Evolutionary conservation across 2,888 invertebrate genomes (phyloP), one percentile per base, ranked within the genome.

Genomic region (Phengaris alcon): DNA sequence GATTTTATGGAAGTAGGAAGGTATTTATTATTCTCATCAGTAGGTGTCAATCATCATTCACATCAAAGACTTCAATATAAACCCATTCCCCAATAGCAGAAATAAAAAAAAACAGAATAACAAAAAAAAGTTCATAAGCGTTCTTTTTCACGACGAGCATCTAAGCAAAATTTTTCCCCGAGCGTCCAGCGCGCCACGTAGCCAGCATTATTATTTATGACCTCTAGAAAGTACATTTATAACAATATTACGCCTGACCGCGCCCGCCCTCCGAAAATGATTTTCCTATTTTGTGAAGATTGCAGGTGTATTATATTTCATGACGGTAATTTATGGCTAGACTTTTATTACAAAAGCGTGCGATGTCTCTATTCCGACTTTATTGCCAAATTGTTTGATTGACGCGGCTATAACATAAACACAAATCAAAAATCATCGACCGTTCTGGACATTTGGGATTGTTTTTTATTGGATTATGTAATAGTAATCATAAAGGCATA

Each of bases 251-350:
- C 90, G 87, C 86, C 91, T 90, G 91, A 90, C 93, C 92, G 90
- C 91, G 85, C 92, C 90, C 90, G 90, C 92, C 91, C 93, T 90
- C 86, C 86, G 87, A 91, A 92, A 93, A 93, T 93, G 90, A 93
- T 93, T 93, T 92, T 90, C 90, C 92, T 91, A 93, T 93, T 93
- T 93, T 87, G 92, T 84, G 86, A 91, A 93, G 92, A 93, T 93
- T 93, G 93, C 93, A 93, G 93, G 93, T 93, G 89, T 93, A 93
- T 93, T 93, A 93, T 93, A 93, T 93, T 93, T 93, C 93, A 93
- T 93, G 93, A 91, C 88, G 89, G 90, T 93, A 93, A 93, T 93
- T 93, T 93, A 93, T 91, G 90, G 89, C 85, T 88, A 86, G 92
- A 93, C 91, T 93, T 93, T 93, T 93, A 93, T 93, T 93, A 91